These are phyloP conservation scores for Climacteris rufus DNA, from an alignment of 2,113 vertebrate genomes.

Conservation along the genomic window DNA sequence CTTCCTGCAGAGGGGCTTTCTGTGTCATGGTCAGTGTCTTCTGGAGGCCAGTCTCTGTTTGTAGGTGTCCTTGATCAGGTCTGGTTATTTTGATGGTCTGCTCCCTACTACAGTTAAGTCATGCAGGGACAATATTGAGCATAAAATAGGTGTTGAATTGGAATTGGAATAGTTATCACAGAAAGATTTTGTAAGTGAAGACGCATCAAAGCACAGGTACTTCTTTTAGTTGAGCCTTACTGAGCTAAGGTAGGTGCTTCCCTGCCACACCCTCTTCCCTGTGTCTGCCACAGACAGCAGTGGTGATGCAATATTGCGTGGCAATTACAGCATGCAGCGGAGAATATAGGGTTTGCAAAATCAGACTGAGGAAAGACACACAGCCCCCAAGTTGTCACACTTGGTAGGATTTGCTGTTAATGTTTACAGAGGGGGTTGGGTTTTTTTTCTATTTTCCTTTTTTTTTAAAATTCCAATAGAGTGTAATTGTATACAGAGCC, in stretches of 20 bases:
- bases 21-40: background rate
- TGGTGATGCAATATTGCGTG: conserved; percentile 44
- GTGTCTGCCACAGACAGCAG: background rate
- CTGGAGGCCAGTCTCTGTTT: background rate
- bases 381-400: background rate
- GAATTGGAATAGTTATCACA: background rate
- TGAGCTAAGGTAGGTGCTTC: conserved; percentile 1
- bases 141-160: background rate
- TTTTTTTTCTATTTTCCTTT: background rate
- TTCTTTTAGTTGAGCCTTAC: background rate
- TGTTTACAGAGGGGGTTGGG: background rate
- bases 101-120: background rate
- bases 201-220: background rate
- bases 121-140: background rate
- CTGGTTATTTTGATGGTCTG: background rate
- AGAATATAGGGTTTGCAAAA: background rate
- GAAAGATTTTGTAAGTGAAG: background rate
- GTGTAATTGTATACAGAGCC: background rate
- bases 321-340: conserved; percentile 38
- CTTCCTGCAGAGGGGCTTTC: background rate
- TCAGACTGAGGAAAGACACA: background rate
- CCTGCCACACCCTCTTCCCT: conserved; percentile 18
- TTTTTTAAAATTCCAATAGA: background rate
- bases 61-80: background rate
- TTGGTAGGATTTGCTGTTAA: background rate